Evolutionary conservation across 1,140 invertebrate species (phyloP).

Genomic region (Pissodes strobi): DNA sequence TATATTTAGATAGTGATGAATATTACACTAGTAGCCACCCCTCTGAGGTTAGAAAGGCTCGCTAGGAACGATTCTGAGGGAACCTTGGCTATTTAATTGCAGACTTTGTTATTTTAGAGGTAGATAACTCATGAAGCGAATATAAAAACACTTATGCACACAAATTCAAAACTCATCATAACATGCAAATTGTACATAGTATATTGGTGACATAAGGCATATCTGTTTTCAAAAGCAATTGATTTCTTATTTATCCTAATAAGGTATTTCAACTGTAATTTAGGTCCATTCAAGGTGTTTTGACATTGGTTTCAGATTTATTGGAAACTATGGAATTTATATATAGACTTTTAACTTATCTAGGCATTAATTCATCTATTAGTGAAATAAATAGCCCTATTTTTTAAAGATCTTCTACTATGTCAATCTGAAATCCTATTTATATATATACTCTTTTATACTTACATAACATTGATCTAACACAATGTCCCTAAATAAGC

Average conservation of each 20-base stretch:
- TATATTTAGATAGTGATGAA: too few relatives aligned
- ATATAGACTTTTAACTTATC: neutral
- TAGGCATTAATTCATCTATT: neutral
- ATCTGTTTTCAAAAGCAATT: constrained; percentile 22
- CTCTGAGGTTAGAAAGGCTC: too few relatives aligned
- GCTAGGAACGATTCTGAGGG: constrained; percentile 15
- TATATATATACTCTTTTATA: too few relatives aligned
- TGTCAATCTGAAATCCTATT: too few relatives aligned
- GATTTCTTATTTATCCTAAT: too few relatives aligned
- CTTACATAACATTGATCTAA: too few relatives aligned
- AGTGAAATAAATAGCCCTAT: neutral
- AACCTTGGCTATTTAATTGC: constrained; percentile 5
- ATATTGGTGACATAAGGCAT: constrained; percentile 1
- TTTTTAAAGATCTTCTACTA: neutral
- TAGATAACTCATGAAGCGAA: constrained; percentile 32
- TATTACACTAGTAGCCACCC: too few relatives aligned
- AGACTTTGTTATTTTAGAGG: constrained; percentile 31
- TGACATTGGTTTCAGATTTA: neutral
- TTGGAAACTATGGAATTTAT: neutral
- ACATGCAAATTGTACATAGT: constrained; percentile 2
- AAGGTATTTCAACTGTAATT: too few relatives aligned
- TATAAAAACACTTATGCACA: constrained; percentile 26
- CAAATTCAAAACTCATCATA: constrained; percentile 7
- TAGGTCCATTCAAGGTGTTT: neutral
- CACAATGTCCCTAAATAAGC: too few relatives aligned